Evolutionary conservation across 2,888 invertebrate genomes (phyloP).

Genomic region (Microctonus brassicae): DNA sequence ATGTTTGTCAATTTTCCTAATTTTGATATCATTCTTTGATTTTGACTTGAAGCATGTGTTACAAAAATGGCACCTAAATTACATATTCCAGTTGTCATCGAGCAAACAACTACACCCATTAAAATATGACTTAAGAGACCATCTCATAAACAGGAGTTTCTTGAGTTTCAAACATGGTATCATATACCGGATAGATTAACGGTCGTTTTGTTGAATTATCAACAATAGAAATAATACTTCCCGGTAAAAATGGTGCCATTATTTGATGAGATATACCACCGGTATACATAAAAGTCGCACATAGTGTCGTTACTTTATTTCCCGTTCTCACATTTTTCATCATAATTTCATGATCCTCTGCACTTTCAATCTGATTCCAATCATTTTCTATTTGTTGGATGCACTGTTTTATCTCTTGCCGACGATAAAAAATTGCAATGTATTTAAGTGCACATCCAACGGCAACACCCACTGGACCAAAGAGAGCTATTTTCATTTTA

Average conservation of each 20-base stretch:
- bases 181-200: constrained; percentile 53
- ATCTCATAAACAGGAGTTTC: constrained; percentile 25
- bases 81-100: constrained; percentile 23
- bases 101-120: constrained; percentile 9
- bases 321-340: constrained; percentile 23
- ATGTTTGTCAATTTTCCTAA: constrained; percentile 26
- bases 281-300: constrained; percentile 47
- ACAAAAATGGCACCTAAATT: constrained; percentile 43
- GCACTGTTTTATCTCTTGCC: constrained; percentile 30
- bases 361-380: constrained; percentile 40
- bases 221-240: constrained; percentile 29
- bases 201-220: constrained; percentile 40
- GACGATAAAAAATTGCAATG: constrained; percentile 14
- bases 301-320: constrained; percentile 43
- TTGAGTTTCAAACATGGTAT: constrained; percentile 28
- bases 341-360: constrained; percentile 43
- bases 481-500: constrained; percentile 6
- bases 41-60: constrained; percentile 44
- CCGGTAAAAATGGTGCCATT: constrained; percentile 40
- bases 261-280: constrained; percentile 45
- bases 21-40: constrained; percentile 34
- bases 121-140: constrained; percentile 10
- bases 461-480: constrained; percentile 35
- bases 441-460: constrained; percentile 22
- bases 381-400: constrained; percentile 37